Evolutionary conservation across 2,113 vertebrate species (phyloP).

Genomic region (Condylura cristata): DNA sequence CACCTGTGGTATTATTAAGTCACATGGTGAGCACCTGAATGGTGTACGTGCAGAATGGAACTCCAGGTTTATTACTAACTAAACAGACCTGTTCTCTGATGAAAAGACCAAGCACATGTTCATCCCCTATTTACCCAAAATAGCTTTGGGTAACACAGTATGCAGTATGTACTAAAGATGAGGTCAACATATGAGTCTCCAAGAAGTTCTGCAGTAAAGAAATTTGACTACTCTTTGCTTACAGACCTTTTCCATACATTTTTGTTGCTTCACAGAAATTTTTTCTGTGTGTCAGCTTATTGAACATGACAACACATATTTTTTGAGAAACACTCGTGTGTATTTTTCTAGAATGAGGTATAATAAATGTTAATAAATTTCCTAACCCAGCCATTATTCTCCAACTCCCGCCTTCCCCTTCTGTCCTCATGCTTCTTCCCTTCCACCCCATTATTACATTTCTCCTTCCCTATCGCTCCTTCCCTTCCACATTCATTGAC

Average conservation of each 20-base stretch:
- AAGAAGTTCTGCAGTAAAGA: not conserved
- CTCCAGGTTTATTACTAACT: not conserved
- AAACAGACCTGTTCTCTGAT: not conserved
- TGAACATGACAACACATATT: not conserved
- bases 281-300: not conserved
- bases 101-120: not conserved
- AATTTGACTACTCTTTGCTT: not conserved
- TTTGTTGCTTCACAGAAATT: not conserved
- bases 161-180: not conserved
- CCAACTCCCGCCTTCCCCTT: not conserved
- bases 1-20: not conserved
- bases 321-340: constrained; percentile 21
- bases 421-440: not conserved
- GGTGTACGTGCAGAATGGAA: not conserved
- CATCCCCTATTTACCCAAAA: not conserved
- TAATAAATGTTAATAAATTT: constrained; percentile 25
- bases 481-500: not conserved
- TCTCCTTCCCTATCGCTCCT: not conserved
- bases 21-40: not conserved
- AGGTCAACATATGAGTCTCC: not conserved
- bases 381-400: not conserved
- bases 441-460: not conserved
- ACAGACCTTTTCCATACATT: not conserved
- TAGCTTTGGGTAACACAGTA: not conserved
- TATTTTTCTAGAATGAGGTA: not conserved